A percentile compares a stretch with the other conserved stretches of the same genome.
These are phyloP conservation scores for Podarcis cretensis DNA, from an alignment of 2,113 vertebrate genomes.

Conservation along the genomic window DNA sequence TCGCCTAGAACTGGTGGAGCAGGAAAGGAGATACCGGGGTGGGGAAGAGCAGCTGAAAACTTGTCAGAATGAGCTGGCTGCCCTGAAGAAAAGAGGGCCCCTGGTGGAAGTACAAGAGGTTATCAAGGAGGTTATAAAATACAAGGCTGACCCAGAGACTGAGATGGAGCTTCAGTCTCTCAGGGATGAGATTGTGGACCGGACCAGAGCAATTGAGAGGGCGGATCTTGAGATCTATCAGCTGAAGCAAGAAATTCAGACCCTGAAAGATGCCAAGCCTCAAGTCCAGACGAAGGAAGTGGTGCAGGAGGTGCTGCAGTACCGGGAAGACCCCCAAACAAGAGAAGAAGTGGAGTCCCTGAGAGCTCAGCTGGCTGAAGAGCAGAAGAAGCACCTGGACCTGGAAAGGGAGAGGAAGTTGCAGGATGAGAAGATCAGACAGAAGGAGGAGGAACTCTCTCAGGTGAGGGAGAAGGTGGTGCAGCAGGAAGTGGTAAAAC, in stretches of 20 bases:
- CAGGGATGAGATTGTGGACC: constrained; percentile 93
- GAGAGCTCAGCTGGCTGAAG: constrained; percentile 85
- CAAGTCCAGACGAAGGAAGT: constrained; percentile 94
- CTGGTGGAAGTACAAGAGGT: constrained; percentile 92
- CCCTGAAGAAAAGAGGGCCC: constrained; percentile 86
- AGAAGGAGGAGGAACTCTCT: constrained; percentile 89
- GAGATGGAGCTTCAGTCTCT: constrained; percentile 91
- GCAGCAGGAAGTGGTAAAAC: constrained; percentile 91
- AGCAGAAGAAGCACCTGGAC: constrained; percentile 91
- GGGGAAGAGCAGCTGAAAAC: constrained; percentile 85
- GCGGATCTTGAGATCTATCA: constrained; percentile 92
- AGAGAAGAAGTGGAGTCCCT: constrained; percentile 89
- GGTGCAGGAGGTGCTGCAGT: constrained; percentile 92
- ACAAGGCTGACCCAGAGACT: constrained; percentile 91
- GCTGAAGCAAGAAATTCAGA: constrained; percentile 90
- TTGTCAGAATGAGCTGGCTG: constrained; percentile 82
- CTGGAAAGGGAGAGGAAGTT: constrained; percentile 82
- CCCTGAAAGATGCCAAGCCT: constrained; percentile 90
- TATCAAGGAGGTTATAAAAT: constrained; percentile 96
- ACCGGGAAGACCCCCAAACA: constrained; percentile 92
- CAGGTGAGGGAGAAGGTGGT: constrained; percentile 90
- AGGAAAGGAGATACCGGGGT: constrained; percentile 86
- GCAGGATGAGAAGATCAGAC: constrained; percentile 87
- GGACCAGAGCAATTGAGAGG: constrained; percentile 88
- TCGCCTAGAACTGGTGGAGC: constrained; percentile 92